Evolutionary conservation across 2,888 invertebrate species (phyloP).

Genomic region (Mesochorus sp.): DNA sequence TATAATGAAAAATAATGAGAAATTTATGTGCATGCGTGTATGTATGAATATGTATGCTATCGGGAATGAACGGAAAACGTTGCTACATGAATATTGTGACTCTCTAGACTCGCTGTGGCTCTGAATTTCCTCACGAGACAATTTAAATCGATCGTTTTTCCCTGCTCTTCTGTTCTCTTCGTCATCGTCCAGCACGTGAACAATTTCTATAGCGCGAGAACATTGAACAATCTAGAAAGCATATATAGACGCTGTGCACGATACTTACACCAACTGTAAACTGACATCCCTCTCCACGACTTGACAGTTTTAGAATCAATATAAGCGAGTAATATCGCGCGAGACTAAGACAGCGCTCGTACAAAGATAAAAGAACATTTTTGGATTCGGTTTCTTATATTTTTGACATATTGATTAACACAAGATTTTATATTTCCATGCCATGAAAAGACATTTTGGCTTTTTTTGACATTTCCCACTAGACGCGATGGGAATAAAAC

Average conservation of each 20-base stretch:
- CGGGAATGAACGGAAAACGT: neutral
- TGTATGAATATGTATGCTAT: neutral
- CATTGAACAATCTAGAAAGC: constrained; percentile 1
- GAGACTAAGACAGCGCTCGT: neutral
- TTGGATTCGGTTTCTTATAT: too few species aligned
- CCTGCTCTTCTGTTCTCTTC: constrained; percentile 31
- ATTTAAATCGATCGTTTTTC: constrained; percentile 47
- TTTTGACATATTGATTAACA: too few species aligned
- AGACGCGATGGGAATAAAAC: too few species aligned
- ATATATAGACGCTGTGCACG: neutral
- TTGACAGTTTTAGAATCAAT: constrained; percentile 46
- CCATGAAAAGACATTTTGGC: too few species aligned
- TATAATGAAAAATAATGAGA: too few species aligned
- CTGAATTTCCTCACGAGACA: constrained; percentile 30
- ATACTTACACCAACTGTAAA: constrained; percentile 1
- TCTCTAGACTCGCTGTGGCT: constrained; percentile 6
- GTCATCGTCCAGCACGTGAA: constrained; percentile 2
- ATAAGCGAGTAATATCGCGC: constrained; percentile 23
- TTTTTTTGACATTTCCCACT: too few species aligned
- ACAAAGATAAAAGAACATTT: too few species aligned
- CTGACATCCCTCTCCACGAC: neutral
- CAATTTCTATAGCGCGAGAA: constrained; percentile 23
- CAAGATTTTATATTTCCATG: too few species aligned
- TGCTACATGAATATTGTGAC: constrained; percentile 8
- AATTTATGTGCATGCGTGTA: too few species aligned